phyloP scores from a whole-genome alignment of 2,113 vertebrate genomes.

The Macrotis lagotis region DNA sequence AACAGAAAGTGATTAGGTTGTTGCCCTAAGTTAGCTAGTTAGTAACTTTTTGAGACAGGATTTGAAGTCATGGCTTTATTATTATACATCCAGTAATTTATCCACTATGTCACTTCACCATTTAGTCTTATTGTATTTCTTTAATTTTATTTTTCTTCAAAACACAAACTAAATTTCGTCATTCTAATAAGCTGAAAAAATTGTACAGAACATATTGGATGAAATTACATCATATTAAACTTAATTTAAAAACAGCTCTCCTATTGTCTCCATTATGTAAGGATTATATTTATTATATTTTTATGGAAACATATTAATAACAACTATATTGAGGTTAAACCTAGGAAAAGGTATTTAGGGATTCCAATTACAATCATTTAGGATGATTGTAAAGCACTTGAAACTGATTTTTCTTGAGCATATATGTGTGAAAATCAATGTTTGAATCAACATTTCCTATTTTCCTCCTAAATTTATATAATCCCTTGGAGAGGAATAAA shows the following conservation, averaged over 20 bases:
- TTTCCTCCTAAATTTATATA: slow-evolving; percentile 28
- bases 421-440: not conserved
- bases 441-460: not conserved
- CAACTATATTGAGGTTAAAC: not conserved
- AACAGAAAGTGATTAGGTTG: not conserved
- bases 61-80: not conserved
- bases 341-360: not conserved
- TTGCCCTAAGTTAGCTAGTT: not conserved
- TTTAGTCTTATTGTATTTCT: not conserved
- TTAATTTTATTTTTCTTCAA: not conserved
- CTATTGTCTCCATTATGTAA: not conserved
- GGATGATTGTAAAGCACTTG: not conserved
- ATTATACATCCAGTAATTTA: not conserved
- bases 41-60: not conserved
- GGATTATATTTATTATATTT: slow-evolving; percentile 14
- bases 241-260: not conserved
- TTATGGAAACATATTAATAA: not conserved
- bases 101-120: not conserved
- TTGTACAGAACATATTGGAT: not conserved
- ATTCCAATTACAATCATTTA: not conserved
- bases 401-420: slow-evolving; percentile 13
- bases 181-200: slow-evolving; percentile 5
- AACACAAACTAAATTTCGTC: slow-evolving; percentile 13
- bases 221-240: not conserved
- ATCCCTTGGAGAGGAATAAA: not conserved